Evolutionary conservation across 2,888 invertebrate species (phyloP).

Genomic region (Nomada hirtipes): DNA sequence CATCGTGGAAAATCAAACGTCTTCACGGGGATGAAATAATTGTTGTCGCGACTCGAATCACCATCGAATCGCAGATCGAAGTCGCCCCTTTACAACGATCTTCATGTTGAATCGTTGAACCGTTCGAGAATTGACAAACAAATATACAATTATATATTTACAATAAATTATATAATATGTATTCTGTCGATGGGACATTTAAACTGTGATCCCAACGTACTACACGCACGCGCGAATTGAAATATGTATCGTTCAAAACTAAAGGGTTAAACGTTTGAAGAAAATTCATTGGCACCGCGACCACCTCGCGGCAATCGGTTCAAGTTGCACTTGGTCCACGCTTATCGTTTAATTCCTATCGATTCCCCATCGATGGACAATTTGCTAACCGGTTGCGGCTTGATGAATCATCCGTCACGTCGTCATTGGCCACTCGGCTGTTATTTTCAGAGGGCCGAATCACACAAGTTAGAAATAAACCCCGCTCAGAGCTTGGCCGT

Average conservation of each 20-base stretch:
- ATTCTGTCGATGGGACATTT: no score
- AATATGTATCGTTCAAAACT: neutral
- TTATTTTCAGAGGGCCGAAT: constrained; percentile 81
- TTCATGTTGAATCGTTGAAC: no score
- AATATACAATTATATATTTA: no score
- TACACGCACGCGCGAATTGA: no score
- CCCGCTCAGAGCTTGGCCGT: constrained; percentile 64
- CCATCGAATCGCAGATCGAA: no score
- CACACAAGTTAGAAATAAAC: constrained; percentile 80
- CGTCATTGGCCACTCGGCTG: constrained; percentile 67
- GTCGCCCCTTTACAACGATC: no score
- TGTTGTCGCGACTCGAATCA: no score
- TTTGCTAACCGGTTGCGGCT: constrained; percentile 47
- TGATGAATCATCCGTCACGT: constrained; percentile 69
- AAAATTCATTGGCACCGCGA: constrained; percentile 33
- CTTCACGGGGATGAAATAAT: no score
- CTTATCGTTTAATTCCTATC: constrained; percentile 40
- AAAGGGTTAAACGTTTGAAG: neutral
- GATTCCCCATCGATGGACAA: constrained; percentile 42
- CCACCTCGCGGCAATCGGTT: constrained; percentile 69
- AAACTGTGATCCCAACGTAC: no score
- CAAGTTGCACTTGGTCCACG: constrained; percentile 21
- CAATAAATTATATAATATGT: no score
- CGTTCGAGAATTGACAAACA: no score
- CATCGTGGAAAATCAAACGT: no score